A percentile compares a stretch with the other conserved stretches of the same genome.
Conservation (phyloP, 1,140 invertebrate genomes). For the Ectropis grisescens region DNA sequence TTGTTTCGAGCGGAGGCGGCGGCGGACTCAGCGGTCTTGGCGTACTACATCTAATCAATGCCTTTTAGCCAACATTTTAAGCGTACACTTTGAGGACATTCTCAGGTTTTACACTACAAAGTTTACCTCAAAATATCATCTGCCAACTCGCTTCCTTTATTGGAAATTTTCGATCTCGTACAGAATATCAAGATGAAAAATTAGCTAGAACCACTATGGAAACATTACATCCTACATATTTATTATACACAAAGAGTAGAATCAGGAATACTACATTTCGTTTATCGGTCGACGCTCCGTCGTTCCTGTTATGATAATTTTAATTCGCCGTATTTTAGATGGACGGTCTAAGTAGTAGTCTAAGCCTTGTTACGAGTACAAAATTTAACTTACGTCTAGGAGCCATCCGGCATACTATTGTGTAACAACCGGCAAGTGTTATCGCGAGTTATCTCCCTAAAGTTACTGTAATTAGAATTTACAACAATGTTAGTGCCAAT, state of each 20-base stretch:
- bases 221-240: constrained; percentile 47
- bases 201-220: constrained; percentile 42
- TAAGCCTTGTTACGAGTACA: no score
- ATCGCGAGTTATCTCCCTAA: no score
- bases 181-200: constrained; percentile 39
- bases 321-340: constrained; percentile 14
- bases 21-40: constrained; percentile 11
- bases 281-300: constrained; percentile 33
- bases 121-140: constrained; percentile 30
- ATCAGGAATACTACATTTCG: constrained; percentile 48
- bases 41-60: constrained; percentile 19
- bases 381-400: no score
- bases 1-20: constrained; percentile 16
- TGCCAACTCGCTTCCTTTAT: constrained; percentile 16
- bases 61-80: constrained; percentile 28
- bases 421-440: no score
- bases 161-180: constrained; percentile 31
- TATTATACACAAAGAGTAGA: constrained; percentile 44
- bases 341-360: constrained; percentile 45
- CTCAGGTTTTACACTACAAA: constrained; percentile 28
- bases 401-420: no score
- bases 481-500: constrained; percentile 3
- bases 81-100: constrained; percentile 30
- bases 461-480: no score
- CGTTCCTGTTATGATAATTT: constrained; percentile 9